phyloP scores from a whole-genome alignment of 2,113 vertebrate species.

The Xiphophorus couchianus region DNA sequence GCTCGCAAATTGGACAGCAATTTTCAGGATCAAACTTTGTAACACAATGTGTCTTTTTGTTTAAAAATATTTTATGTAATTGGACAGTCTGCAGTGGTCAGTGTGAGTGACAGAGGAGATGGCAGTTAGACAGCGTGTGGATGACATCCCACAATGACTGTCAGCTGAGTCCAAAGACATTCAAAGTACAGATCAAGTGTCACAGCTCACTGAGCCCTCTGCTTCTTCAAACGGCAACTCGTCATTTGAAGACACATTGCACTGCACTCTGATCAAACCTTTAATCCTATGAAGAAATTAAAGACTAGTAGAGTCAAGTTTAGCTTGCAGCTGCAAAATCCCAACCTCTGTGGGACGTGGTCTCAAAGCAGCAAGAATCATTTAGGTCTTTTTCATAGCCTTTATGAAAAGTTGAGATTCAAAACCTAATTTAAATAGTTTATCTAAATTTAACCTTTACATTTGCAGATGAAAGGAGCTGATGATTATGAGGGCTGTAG shows the following conservation, averaged over 20 bases:
- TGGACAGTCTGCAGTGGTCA: constrained; percentile 19
- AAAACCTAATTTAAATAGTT: background rate
- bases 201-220: constrained; percentile 31
- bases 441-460: constrained; percentile 10
- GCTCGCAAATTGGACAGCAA: constrained; percentile 29
- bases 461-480: constrained; percentile 6
- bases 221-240: constrained; percentile 34
- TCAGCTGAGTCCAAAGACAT: constrained; percentile 49
- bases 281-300: constrained; percentile 14
- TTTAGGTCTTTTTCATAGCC: background rate
- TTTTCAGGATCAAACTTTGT: constrained; percentile 34
- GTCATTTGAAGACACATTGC: constrained; percentile 3
- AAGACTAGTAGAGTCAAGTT: constrained; percentile 12
- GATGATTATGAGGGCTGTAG: constrained; percentile 7
- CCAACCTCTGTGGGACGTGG: background rate
- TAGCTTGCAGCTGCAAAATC: constrained; percentile 20
- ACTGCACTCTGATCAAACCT: constrained; percentile 28
- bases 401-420: background rate
- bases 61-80: constrained; percentile 34
- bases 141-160: constrained; percentile 26
- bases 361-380: background rate
- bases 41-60: constrained; percentile 5
- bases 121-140: constrained; percentile 15
- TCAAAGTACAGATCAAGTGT: constrained; percentile 23
- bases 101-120: constrained; percentile 25